Evolutionary conservation across 2,113 vertebrate genomes (phyloP), one percentile per base, ranked within the genome.

Genomic region (Polyodon spathula): DNA sequence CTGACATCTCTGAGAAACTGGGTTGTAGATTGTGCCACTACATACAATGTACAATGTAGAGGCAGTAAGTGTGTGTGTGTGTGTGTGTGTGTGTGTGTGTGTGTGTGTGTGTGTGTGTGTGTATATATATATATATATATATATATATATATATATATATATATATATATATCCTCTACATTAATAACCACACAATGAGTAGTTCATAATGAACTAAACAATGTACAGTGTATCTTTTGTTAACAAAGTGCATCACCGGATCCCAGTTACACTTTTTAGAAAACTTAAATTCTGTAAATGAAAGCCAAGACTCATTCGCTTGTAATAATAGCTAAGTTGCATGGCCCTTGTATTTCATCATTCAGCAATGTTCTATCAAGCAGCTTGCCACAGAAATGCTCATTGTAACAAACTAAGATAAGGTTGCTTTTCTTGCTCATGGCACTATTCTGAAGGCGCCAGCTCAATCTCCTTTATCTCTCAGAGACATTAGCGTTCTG

Each of bases 401-500:
- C 48, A 50, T 50, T 50, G 48, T 50, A 50, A 6, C 12, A 50
- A 10, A 50, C 10, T n/a, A 4, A 50, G 48, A 50, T 50, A 50
- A 50, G 48, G 48, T 50, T 14, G 48, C 8, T 50, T n/a, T n/a
- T 12, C 48, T 50, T 50, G 48, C 14, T 50, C 12, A 6, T 50
- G 48, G 48, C 48, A 6, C 48, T 50, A 6, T n/a, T 50, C 48
- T 1, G 48, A 50, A 50, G 48, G 48, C 48, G 48, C 48, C 48
- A 50, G 48, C 48, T 50, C 48, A 50, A 50, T 50, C 48, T 50
- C 48, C 48, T 50, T 50, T 50, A 50, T 50, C 48, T 50, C 48
- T 50, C 15, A n/a, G 12, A 12, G 14, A n/a, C 12, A 50, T 12
- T n/a, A 50, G 2, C 48, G 15, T 10, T 50, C 8, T n/a, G 14